A percentile compares a stretch with the other conserved stretches of the same genome.
These are phyloP conservation scores for Lates calcarifer DNA, from an alignment of 2,113 vertebrate species.

Conservation along the genomic window DNA sequence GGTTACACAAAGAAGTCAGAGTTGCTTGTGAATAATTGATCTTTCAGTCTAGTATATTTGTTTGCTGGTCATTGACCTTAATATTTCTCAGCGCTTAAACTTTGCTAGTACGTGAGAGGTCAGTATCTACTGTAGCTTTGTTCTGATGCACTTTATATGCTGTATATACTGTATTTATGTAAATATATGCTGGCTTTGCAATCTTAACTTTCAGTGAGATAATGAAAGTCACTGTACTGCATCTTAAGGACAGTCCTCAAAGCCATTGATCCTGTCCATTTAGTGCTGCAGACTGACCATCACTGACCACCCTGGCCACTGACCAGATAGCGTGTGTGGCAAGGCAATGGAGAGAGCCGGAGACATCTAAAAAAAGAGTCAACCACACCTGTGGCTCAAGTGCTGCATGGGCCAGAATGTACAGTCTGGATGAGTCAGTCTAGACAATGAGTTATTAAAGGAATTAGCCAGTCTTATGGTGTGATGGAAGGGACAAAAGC, in stretches of 20 bases:
- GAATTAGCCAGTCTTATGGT: constrained; percentile 16
- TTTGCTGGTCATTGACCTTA: neutral
- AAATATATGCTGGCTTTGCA: neutral
- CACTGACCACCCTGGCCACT: constrained; percentile 53
- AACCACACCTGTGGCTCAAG: constrained; percentile 48
- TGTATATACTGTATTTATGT: no score
- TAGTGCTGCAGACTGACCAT: neutral
- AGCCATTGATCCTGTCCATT: neutral
- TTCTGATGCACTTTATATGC: neutral
- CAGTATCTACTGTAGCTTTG: neutral
- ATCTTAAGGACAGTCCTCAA: neutral
- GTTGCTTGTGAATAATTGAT: constrained; percentile 19
- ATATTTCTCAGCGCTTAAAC: constrained; percentile 14
- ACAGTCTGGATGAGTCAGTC: constrained; percentile 38
- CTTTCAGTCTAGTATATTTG: neutral
- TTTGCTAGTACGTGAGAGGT: neutral
- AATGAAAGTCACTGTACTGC: neutral
- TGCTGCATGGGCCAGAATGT: constrained; percentile 8
- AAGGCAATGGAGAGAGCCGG: constrained; percentile 20
- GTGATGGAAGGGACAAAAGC: constrained; percentile 32
- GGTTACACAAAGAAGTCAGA: neutral
- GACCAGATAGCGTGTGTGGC: neutral
- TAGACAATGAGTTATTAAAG: constrained; percentile 55
- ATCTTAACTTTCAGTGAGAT: neutral
- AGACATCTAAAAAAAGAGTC: constrained; percentile 22